phyloP scores from a whole-genome alignment of 2,797 vertebrate genomes.

The Falco concolor region DNA sequence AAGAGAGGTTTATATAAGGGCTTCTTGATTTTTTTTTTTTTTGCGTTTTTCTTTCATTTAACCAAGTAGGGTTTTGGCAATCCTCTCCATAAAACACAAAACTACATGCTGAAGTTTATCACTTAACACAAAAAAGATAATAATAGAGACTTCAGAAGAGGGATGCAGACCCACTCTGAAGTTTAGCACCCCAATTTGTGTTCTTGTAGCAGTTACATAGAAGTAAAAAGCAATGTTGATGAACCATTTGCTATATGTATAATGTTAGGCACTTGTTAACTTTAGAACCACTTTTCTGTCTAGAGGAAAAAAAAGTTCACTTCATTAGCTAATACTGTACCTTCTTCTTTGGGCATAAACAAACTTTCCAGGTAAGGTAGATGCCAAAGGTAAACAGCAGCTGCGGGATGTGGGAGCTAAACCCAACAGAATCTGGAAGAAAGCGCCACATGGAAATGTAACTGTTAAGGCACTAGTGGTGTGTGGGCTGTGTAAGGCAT shows the following conservation, averaged over 20 bases:
- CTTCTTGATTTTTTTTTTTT: not conserved
- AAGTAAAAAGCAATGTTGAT: not conserved
- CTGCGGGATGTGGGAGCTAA: not conserved
- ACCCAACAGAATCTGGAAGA: not conserved
- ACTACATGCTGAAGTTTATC: not conserved
- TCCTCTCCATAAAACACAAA: not conserved
- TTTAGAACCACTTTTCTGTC: not conserved
- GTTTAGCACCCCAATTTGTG: not conserved
- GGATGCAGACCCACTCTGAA: not conserved
- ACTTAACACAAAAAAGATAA: not conserved
- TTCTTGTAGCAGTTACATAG: not conserved
- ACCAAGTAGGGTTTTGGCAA: not conserved
- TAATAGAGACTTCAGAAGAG: not conserved
- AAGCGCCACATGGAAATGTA: not conserved
- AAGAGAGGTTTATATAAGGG: not conserved
- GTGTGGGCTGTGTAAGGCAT: too few species aligned
- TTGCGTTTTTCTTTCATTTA: not conserved
- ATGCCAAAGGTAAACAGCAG: not conserved
- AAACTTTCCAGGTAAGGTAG: not conserved
- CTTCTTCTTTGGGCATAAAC: not conserved
- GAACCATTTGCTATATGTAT: not conserved
- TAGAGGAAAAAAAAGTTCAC: not conserved
- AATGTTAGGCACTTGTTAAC: not conserved
- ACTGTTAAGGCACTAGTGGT: not conserved
- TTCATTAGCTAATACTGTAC: not conserved